Evolutionary conservation across 2,797 vertebrate genomes (phyloP).

Genomic region (Lacerta bilineata): DNA sequence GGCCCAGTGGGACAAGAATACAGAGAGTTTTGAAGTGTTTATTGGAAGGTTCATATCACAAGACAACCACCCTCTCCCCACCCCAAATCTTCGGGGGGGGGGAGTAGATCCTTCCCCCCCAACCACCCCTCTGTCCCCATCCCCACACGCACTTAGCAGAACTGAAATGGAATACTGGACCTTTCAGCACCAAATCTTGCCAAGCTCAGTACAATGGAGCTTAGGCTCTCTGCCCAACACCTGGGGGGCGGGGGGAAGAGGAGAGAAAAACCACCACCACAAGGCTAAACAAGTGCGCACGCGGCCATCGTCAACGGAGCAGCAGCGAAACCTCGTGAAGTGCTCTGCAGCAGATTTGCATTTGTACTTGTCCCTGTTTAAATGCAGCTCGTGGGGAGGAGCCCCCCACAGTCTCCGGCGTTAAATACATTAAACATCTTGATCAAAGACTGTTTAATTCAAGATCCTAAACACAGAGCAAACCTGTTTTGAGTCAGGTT

Average conservation of each 20-base stretch:
- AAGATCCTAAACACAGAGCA: constrained; percentile 76
- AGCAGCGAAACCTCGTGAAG: constrained; percentile 79
- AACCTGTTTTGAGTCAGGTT: constrained; percentile 70
- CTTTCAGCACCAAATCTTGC: constrained; percentile 71
- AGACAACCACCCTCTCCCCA: constrained; percentile 20
- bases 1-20: constrained; percentile 70
- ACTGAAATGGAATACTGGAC: constrained; percentile 73
- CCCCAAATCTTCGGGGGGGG: neutral
- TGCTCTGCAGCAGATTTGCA: constrained; percentile 43
- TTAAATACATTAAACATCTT: constrained; percentile 79
- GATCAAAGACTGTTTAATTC: constrained; percentile 77
- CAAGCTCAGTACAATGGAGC: constrained; percentile 75
- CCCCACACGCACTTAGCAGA: constrained; percentile 32
- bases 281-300: constrained; percentile 74
- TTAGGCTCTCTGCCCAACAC: constrained; percentile 68
- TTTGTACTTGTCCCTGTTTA: constrained; percentile 60
- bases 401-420: constrained; percentile 65
- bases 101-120: constrained; percentile 1
- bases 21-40: constrained; percentile 77
- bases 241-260: constrained; percentile 19
- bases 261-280: constrained; percentile 70
- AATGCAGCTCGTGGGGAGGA: constrained; percentile 68
- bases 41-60: constrained; percentile 81
- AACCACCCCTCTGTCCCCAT: accelerated
- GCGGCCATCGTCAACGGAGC: constrained; percentile 74